Evolutionary conservation across 2,113 vertebrate genomes (phyloP), one percentile per base, ranked within the genome.

Genomic region (Catharus minimus): DNA sequence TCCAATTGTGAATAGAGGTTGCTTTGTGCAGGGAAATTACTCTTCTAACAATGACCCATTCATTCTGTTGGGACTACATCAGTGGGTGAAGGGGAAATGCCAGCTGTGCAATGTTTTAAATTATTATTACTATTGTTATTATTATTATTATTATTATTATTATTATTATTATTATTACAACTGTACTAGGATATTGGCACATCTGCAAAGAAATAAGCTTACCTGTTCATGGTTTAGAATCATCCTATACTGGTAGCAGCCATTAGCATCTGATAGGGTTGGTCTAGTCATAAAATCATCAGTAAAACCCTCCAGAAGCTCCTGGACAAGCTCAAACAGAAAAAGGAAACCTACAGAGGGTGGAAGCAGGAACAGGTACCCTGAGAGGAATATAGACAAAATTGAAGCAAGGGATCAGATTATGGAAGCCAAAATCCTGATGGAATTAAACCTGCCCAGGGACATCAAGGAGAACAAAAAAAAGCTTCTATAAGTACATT

Each of bases 41-140:
- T 95, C 78, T 89, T 74, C 49, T 46, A 94, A 97, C 87, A 94
- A 94, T 78, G 93, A 94, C 49, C 89, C 46, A 89, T 96, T 97
- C 92, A 97, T 95, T 96, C 88, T 23, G 69, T 81, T 81, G 82
- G 71, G 88, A 93, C 90, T 86, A 78, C 66, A 38, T 52, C 57
- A 93, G 74, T 81, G 76, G 56, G 36, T 66, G 82, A 90, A 92
- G 77, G 76, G 73, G 83, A 95, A 95, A 85, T 88, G 65, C 88
- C 79, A 92, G 46, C 64, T 89, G 72, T 73, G 67, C 81, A 92
- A 82, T 86, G 66, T 74, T 90, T 88, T 46, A 91, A 91, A 89
- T 89, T 88, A 57, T 52, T 52, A 47, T 47, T 47, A 90, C 86
- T 90, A 89, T 86, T 86, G 88, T 88, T 90, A 90, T 84, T 86